Conservation (phyloP, 1,140 invertebrate species). For the Chrysoperla carnea region DNA sequence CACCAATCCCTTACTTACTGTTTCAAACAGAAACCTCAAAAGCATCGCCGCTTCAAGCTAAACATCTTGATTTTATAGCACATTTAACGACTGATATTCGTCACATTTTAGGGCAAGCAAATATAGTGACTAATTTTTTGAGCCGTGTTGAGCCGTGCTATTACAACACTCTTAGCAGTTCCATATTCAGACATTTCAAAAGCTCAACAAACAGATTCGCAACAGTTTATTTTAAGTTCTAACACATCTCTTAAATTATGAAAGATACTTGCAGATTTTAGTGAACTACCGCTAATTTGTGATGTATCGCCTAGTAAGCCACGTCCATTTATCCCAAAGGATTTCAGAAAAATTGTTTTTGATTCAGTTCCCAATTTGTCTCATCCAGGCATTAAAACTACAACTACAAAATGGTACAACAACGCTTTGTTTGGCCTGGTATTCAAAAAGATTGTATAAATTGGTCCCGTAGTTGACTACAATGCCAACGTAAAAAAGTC, state of each 20-base stretch:
- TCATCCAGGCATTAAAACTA: too few relatives aligned
- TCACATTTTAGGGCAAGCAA: conserved; percentile 17
- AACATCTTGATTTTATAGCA: conserved; percentile 19
- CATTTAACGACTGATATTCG: conserved; percentile 20
- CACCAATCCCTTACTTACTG: too few relatives aligned
- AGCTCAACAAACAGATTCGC: conserved; percentile 8
- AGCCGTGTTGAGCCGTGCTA: conserved; percentile 12
- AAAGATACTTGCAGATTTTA: background rate
- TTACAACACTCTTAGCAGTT: conserved; percentile 3
- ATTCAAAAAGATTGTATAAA: background rate
- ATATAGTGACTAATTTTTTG: conserved; percentile 17
- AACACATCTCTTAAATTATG: background rate
- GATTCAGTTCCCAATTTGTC: background rate
- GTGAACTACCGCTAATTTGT: conserved; percentile 5
- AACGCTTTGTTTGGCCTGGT: too few relatives aligned
- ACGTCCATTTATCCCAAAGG: too few relatives aligned
- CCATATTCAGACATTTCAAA: conserved; percentile 6
- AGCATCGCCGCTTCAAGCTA: conserved; percentile 10
- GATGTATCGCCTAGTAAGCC: background rate
- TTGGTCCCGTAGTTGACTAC: conserved; percentile 9
- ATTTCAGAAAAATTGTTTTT: conserved; percentile 10
- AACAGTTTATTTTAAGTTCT: conserved; percentile 5
- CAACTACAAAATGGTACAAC: too few relatives aligned
- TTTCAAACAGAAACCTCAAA: conserved; percentile 14
- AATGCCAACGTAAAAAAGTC: conserved; percentile 13